Conservation (phyloP, 1,140 invertebrate species). For the Tetramorium parvispinum region DNA sequence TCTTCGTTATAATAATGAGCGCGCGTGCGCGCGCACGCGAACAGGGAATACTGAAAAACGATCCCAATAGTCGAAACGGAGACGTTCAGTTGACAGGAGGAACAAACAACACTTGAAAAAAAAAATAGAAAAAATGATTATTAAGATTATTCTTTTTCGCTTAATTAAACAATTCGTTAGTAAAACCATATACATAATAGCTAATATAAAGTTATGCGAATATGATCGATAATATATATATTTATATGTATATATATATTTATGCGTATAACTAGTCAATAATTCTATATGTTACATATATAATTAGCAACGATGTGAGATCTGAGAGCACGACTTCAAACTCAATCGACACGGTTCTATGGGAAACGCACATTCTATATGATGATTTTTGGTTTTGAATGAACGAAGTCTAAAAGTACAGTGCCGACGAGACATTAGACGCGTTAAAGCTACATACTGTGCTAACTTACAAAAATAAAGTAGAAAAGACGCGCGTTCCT, state of each 20-base stretch:
- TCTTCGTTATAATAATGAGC: slow-evolving; percentile 6
- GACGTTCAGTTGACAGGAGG: slow-evolving; percentile 55
- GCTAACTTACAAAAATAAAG: slow-evolving; percentile 55
- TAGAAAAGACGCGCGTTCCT: slow-evolving; percentile 45
- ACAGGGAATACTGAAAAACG: background rate
- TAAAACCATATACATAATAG: slow-evolving; percentile 80
- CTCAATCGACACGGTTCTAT: slow-evolving; percentile 78
- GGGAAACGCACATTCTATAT: slow-evolving; percentile 70
- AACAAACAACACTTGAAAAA: slow-evolving; percentile 78
- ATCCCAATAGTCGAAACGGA: background rate
- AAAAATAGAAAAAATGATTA: slow-evolving; percentile 80
- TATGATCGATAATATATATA: slow-evolving; percentile 78
- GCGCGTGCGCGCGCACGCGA: background rate
- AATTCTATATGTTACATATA: slow-evolving; percentile 78
- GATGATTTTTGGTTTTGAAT: slow-evolving; percentile 69
- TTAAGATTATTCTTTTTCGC: slow-evolving; percentile 78
- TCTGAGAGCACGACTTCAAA: slow-evolving; percentile 83
- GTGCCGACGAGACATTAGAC: slow-evolving; percentile 34
- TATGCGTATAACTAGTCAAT: slow-evolving; percentile 79
- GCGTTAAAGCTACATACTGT: slow-evolving; percentile 61
- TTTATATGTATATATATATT: slow-evolving; percentile 66
- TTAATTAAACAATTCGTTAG: slow-evolving; percentile 81
- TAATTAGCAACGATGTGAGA: slow-evolving; percentile 82
- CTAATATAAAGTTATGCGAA: slow-evolving; percentile 69
- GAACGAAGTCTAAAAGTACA: slow-evolving; percentile 59